phyloP scores from a whole-genome alignment of 35 echinoderm and acorn worm genomes.

The Amphiura filiformis region DNA sequence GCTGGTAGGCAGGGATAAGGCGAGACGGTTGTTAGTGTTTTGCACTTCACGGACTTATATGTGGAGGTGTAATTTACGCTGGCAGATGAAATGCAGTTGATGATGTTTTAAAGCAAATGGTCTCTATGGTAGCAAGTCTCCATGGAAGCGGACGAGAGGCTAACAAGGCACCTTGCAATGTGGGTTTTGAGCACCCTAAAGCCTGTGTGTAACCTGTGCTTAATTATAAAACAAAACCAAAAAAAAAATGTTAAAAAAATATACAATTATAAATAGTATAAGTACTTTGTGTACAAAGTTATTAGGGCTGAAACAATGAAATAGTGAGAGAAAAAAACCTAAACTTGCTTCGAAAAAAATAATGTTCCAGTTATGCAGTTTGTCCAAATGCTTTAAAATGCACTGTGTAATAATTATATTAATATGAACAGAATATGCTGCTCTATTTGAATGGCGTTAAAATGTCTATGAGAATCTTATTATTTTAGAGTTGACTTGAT shows the following conservation, averaged over 20 bases:
- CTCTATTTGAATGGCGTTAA: background rate
- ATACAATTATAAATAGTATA: conserved; percentile 5
- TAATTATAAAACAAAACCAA: background rate
- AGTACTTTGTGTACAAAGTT: background rate
- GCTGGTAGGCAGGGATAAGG: too few relatives aligned
- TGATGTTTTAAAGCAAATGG: background rate
- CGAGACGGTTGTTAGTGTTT: too few relatives aligned
- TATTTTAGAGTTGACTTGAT: too few relatives aligned
- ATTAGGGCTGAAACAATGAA: background rate
- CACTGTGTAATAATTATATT: background rate
- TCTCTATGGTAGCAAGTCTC: background rate
- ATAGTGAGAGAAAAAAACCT: background rate
- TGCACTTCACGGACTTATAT: too few relatives aligned
- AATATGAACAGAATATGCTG: background rate
- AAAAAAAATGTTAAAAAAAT: background rate
- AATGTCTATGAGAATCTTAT: background rate
- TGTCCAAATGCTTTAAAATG: background rate
- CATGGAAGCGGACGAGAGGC: background rate
- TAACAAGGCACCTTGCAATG: too few relatives aligned
- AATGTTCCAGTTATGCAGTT: background rate
- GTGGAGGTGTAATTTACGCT: too few relatives aligned
- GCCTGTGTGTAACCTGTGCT: background rate
- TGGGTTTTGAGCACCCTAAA: background rate
- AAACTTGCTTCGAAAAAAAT: background rate
- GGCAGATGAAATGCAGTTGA: too few relatives aligned